Base-by-base conservation (phyloP, 1,140 invertebrate genomes). In the Drosophila truncata region DNA sequence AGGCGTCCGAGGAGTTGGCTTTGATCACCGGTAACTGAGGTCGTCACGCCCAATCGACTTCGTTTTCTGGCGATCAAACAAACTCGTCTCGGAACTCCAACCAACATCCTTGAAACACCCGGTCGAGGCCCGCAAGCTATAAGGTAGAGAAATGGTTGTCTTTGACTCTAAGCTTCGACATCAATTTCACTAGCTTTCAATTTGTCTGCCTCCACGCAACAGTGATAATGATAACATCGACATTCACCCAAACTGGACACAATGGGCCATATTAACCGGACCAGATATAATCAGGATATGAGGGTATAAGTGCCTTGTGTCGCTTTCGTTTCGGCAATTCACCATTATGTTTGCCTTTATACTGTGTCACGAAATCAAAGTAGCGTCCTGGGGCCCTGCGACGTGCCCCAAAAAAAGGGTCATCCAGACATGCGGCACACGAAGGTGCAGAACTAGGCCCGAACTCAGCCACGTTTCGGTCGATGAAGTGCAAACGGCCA, bases 111-210 rank as follows among this genome's bases (percentile, higher is more conserved):
- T 3, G 16, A 4, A 25, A 31, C 11, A n/a, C 20, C 18, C 7
- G 25, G 11, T 8, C 16, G n/a, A 63, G 69, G 66, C 81, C 46
- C 42, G 52, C 85, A 84, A 69, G 44, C 80, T 85, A 62, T 84
- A 88, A 88, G 84, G 85, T 90, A 84, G 84, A 75, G 78, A 90
- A 69, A 77, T 49, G 76, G 76, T 61, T 80, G 83, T 82, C 70
- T 75, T n/a, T n/a, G n/a, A 16, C 27, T 16, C 39, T 16, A 41
- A 25, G 20, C 42, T 60, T 49, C 64, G 81, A 78, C 84, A 72
- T 67, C 85, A 84, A 62, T 90, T 79, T 88, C 69, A 39, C 73
- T 90, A 84, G 49, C 84, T 87, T 90, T 88, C 77, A 84, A 78
- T 84, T 87, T 88, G 77, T 67, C 50, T 71, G 84, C 62, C 79